Conservation (phyloP, 2,888 invertebrate species). For the Cosmorhoe ocellata region DNA sequence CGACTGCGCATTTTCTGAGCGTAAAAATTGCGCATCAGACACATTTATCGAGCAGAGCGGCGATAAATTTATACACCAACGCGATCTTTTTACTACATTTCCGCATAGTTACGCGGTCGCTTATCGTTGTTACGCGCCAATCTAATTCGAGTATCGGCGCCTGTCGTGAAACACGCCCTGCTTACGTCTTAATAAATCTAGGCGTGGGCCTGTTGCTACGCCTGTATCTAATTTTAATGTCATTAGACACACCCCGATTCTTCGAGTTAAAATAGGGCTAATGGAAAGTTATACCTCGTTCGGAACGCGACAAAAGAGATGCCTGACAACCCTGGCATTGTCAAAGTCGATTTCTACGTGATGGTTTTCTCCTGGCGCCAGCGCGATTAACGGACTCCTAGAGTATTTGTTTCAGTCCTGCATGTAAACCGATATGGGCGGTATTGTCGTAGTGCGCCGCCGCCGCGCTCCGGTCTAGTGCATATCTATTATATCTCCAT, state of each 20-base stretch:
- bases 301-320: constrained; percentile 8
- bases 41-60: constrained; percentile 64
- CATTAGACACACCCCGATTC: constrained; percentile 43
- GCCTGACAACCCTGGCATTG: constrained; percentile 35
- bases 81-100: constrained; percentile 73
- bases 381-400: constrained; percentile 68
- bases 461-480: constrained; percentile 73
- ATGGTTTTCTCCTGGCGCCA: constrained; percentile 73
- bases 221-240: constrained; percentile 44
- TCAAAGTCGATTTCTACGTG: constrained; percentile 63
- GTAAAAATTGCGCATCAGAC: constrained; percentile 57
- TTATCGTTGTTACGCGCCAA: constrained; percentile 64
- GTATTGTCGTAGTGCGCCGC: constrained; percentile 71
- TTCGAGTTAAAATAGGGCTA: constrained; percentile 5
- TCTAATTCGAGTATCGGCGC: constrained; percentile 74
- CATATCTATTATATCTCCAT: constrained; percentile 74
- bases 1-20: constrained; percentile 54
- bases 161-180: constrained; percentile 64
- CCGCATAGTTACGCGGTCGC: constrained; percentile 72
- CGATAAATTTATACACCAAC: constrained; percentile 76
- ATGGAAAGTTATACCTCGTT: constrained; percentile 7
- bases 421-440: constrained; percentile 73
- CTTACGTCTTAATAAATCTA: constrained; percentile 56
- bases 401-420: constrained; percentile 72
- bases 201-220: constrained; percentile 53